A percentile compares a stretch with the other conserved stretches of the same genome.
Evolutionary conservation across 1,140 invertebrate species (phyloP).

Genomic region (Hestina assimilis): DNA sequence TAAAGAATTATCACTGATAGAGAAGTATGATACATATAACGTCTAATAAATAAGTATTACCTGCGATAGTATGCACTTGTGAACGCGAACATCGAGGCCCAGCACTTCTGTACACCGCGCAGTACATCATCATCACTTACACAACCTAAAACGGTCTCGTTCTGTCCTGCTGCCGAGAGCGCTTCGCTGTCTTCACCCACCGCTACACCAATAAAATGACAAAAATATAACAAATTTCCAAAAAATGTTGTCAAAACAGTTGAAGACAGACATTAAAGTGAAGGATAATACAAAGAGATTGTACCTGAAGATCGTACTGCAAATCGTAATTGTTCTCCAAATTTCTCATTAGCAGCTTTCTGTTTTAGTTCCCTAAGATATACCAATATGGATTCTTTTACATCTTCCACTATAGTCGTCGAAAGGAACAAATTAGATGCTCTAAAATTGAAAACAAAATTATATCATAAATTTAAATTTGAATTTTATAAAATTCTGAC

Average conservation of each 20-base stretch:
- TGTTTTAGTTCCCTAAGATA: slow-evolving; percentile 48
- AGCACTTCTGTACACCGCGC: slow-evolving; percentile 83
- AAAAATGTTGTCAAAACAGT: background rate
- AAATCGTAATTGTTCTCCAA: slow-evolving; percentile 55
- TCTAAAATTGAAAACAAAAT: slow-evolving; percentile 38
- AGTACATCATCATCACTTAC: slow-evolving; percentile 77
- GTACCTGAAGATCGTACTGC: slow-evolving; percentile 78
- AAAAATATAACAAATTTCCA: background rate
- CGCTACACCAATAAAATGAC: slow-evolving; percentile 63
- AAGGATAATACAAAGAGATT: too few relatives aligned
- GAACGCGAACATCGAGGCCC: slow-evolving; percentile 88
- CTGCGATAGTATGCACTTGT: slow-evolving; percentile 87
- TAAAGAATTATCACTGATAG: too few relatives aligned
- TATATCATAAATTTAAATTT: background rate
- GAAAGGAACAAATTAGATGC: slow-evolving; percentile 44
- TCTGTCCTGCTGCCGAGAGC: slow-evolving; percentile 91
- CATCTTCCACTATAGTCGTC: slow-evolving; percentile 47
- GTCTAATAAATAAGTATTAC: slow-evolving; percentile 43
- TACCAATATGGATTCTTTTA: slow-evolving; percentile 48
- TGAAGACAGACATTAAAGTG: background rate
- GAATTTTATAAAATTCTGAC: too few relatives aligned
- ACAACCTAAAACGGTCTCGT: slow-evolving; percentile 87
- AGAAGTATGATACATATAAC: too few relatives aligned
- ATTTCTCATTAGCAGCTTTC: slow-evolving; percentile 40
- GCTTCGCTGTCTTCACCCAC: slow-evolving; percentile 88